A percentile compares a stretch with the other conserved stretches of the same genome.
phyloP scores from a whole-genome alignment of 2,113 vertebrate genomes.

The Thamnaconus septentrionalis region DNA sequence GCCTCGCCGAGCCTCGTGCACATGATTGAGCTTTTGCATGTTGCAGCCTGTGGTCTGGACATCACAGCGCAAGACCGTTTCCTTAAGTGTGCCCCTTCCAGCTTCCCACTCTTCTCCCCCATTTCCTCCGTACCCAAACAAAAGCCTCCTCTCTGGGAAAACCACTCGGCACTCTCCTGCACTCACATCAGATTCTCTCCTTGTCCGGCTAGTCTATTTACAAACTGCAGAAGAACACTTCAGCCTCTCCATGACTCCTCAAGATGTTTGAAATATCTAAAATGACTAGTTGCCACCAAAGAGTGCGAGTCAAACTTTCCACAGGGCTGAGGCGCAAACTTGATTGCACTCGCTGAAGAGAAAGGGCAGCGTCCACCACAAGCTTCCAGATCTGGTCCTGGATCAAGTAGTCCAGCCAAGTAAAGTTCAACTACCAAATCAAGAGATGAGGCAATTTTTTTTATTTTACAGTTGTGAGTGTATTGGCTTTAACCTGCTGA shows the following conservation, averaged over 20 bases:
- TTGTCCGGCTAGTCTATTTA: no score
- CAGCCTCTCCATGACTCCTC: neutral
- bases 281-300: constrained; percentile 2
- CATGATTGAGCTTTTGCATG: constrained; percentile 30
- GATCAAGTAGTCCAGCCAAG: no score
- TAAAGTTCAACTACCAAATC: no score
- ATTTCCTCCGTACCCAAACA: constrained; percentile 70
- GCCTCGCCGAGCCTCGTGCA: constrained; percentile 50
- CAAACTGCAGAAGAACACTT: no score
- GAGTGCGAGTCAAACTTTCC: constrained; percentile 9
- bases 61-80: constrained; percentile 60
- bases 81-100: constrained; percentile 54
- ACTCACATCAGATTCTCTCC: neutral
- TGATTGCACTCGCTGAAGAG: neutral
- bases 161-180: constrained; percentile 42
- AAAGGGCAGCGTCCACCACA: neutral
- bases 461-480: no score
- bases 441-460: no score
- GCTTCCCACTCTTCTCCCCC: neutral
- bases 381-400: constrained; percentile 33
- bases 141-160: constrained; percentile 61
- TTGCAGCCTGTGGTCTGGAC: constrained; percentile 50
- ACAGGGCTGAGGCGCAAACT: constrained; percentile 2
- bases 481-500: no score
- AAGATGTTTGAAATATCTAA: constrained; percentile 6